Evolutionary conservation across 2,113 vertebrate species (phyloP).

Genomic region (Phalacrocorax aristotelis): DNA sequence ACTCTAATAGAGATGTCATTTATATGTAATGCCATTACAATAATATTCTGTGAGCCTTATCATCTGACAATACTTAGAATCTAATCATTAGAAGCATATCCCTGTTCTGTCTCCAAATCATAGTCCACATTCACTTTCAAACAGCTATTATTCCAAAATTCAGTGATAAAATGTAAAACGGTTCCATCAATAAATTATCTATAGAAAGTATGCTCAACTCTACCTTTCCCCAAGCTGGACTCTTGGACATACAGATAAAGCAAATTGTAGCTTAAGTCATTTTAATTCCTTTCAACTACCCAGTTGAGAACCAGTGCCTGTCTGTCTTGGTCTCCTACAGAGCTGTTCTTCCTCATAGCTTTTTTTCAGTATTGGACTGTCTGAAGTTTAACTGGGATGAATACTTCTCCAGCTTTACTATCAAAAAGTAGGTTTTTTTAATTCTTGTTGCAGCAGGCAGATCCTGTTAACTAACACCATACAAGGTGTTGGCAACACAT

Average conservation of each 20-base stretch:
- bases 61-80: neutral
- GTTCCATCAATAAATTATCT: neutral
- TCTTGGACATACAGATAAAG: neutral
- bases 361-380: neutral
- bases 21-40: neutral
- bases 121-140: neutral
- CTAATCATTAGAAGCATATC: neutral
- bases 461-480: neutral
- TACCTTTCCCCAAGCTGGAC: neutral
- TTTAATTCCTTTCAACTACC: neutral
- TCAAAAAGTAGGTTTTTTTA: neutral
- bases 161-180: neutral
- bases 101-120: neutral
- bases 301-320: neutral
- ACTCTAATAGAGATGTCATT: neutral
- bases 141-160: neutral
- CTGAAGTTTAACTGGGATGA: neutral
- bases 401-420: neutral
- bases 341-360: neutral
- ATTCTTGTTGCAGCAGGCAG: neutral
- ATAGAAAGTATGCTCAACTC: neutral
- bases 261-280: neutral
- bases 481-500: neutral
- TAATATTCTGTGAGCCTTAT: neutral
- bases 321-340: neutral